Percentiles rank a stretch among this genome's conserved stretches.
Evolutionary conservation across 2,797 vertebrate species (phyloP).

Genomic region (Jordanella pulchra): DNA sequence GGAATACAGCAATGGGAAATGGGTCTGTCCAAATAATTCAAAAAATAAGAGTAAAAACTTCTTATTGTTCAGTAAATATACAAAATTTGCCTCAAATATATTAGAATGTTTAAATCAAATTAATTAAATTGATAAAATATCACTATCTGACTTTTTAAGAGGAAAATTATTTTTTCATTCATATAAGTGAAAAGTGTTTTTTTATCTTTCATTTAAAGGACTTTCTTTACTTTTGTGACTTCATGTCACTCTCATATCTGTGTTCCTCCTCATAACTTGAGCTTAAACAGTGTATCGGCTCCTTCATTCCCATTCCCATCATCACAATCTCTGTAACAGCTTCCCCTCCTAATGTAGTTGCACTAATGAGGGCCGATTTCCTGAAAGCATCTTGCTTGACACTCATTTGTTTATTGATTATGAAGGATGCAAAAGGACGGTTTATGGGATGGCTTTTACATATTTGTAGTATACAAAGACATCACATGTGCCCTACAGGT

Average conservation of each 20-base stretch:
- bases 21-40: neutral
- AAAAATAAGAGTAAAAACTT: neutral
- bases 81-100: neutral
- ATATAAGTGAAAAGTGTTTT: neutral
- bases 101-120: neutral
- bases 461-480: conserved; percentile 19
- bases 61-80: too few relatives aligned
- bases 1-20: neutral
- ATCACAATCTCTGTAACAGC: conserved; percentile 22
- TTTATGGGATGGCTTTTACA: conserved; percentile 13
- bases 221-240: conserved; percentile 9
- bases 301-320: conserved; percentile 55
- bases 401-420: conserved; percentile 13
- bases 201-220: conserved; percentile 5
- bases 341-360: conserved; percentile 52
- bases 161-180: neutral
- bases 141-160: neutral
- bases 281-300: conserved; percentile 68
- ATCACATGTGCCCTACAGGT: conserved; percentile 11
- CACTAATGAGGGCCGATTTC: conserved; percentile 65
- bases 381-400: conserved; percentile 59
- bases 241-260: conserved; percentile 15
- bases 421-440: neutral
- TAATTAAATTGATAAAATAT: neutral
- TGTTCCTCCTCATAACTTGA: conserved; percentile 47